Conservation (phyloP, 2,888 invertebrate genomes). For the Cacoxenus indagator region DNA sequence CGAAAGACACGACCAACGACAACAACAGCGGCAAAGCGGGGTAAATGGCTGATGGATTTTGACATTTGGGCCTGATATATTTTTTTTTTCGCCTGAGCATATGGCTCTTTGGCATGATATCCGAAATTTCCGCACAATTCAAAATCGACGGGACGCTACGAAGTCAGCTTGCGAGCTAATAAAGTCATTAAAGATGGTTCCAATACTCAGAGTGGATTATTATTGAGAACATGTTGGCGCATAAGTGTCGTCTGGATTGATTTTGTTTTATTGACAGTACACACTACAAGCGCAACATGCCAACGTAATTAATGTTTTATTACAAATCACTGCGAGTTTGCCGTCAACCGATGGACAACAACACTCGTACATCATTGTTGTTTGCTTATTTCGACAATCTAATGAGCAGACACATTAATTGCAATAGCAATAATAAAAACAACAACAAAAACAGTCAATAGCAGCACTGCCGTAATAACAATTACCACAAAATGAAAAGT, state of each 20-base stretch:
- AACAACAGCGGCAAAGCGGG: no score
- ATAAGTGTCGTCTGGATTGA: conserved; percentile 2
- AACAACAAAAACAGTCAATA: background rate
- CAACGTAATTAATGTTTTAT: conserved; percentile 22
- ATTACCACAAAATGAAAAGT: background rate
- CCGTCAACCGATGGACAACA: background rate
- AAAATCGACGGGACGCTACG: background rate
- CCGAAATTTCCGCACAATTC: background rate
- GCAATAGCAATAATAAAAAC: conserved; percentile 36
- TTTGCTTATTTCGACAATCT: background rate
- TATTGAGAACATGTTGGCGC: background rate
- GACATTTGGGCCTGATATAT: no score
- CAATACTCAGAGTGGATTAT: background rate
- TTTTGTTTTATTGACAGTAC: conserved; percentile 20
- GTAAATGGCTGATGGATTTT: no score
- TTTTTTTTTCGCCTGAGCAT: background rate
- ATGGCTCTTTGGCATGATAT: background rate
- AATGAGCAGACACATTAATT: conserved; percentile 38
- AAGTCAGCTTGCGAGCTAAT: background rate
- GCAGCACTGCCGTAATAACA: background rate
- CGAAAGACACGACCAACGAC: background rate
- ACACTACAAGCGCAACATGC: conserved; percentile 18
- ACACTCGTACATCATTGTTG: background rate
- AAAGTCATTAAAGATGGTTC: background rate
- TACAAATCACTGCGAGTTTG: conserved; percentile 8